These are phyloP conservation scores for Diploptera punctata DNA, from an alignment of 2,888 invertebrate species.

Conservation along the genomic window DNA sequence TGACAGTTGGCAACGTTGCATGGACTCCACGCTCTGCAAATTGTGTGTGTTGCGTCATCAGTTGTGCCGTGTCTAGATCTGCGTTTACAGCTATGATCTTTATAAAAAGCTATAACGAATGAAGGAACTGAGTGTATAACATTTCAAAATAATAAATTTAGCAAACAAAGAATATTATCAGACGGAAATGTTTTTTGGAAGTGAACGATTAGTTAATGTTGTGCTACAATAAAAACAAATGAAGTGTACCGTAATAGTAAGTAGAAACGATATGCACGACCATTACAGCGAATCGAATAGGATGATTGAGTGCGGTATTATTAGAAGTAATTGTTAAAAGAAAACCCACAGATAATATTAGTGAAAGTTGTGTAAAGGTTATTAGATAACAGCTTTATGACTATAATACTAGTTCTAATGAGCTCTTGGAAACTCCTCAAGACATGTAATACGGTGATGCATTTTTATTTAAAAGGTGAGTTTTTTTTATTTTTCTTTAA, in stretches of 20 bases:
- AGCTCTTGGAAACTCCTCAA: no score
- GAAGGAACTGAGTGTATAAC: slow-evolving; percentile 10
- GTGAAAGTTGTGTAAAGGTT: slow-evolving; percentile 1
- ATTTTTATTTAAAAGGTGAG: no score
- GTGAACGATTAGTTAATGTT: not conserved
- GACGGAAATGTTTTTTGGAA: not conserved
- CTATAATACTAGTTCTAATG: no score
- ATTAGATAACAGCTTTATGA: no score
- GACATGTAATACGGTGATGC: no score
- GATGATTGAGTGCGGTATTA: not conserved
- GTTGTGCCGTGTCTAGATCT: not conserved
- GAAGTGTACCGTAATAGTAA: not conserved
- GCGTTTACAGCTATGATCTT: slow-evolving; percentile 3
- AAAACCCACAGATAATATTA: not conserved
- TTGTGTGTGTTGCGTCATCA: not conserved
- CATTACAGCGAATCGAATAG: not conserved
- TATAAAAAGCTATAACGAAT: not conserved
- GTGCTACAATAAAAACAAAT: not conserved
- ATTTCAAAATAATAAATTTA: slow-evolving; percentile 8
- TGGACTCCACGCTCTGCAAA: not conserved
- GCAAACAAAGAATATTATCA: slow-evolving; percentile 6
- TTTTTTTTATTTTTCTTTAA: no score
- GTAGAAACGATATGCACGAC: not conserved
- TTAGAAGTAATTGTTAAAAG: slow-evolving; percentile 6
- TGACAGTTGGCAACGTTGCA: not conserved